These are phyloP conservation scores for Dugesia japonica DNA, from an alignment of 2,888 invertebrate species.

Conservation along the genomic window DNA sequence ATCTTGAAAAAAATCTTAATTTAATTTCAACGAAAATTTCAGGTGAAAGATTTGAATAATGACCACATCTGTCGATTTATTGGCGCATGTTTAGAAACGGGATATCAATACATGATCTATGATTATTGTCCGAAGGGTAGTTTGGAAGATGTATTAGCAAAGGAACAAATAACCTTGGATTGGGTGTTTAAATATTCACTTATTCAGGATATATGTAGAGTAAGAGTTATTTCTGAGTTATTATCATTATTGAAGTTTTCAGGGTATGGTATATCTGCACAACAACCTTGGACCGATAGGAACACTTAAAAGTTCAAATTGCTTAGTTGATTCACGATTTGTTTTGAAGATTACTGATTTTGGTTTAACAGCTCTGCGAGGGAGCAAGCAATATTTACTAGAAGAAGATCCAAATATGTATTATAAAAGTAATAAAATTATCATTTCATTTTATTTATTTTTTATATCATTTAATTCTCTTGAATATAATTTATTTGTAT, in stretches of 20 bases:
- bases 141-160: constrained; percentile 60
- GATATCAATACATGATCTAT: constrained; percentile 66
- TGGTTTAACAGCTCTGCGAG: constrained; percentile 66
- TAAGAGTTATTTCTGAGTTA: constrained; percentile 50
- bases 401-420: constrained; percentile 36
- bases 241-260: constrained; percentile 36
- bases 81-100: constrained; percentile 73
- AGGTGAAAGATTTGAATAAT: constrained; percentile 56
- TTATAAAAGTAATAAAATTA: constrained; percentile 33
- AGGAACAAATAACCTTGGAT: constrained; percentile 74
- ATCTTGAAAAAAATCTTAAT: background rate
- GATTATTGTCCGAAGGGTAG: constrained; percentile 93
- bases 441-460: too few species aligned
- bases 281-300: constrained; percentile 76
- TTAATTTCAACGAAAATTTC: background rate
- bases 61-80: constrained; percentile 78
- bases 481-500: too few species aligned
- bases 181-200: constrained; percentile 80
- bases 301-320: constrained; percentile 83
- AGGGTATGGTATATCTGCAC: constrained; percentile 88
- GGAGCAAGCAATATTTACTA: constrained; percentile 38
- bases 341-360: constrained; percentile 91
- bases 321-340: constrained; percentile 87
- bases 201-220: constrained; percentile 78
- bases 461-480: too few species aligned